Evolutionary conservation across 2,888 invertebrate species (phyloP).

Genomic region (Caenorhabditis sp.): DNA sequence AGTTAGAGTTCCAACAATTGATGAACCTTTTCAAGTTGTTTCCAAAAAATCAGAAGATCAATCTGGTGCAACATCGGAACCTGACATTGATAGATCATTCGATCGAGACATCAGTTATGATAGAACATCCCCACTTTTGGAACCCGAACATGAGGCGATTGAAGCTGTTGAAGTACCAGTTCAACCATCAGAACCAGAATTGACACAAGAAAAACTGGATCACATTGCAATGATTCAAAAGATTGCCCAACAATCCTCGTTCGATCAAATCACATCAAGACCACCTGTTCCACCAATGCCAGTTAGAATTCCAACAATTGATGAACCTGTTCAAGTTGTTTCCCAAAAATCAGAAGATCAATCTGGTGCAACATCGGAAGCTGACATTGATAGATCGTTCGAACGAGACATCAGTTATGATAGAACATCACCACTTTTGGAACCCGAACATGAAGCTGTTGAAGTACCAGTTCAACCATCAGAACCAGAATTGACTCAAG

Average conservation of each 20-base stretch:
- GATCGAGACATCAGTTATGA: too few species aligned
- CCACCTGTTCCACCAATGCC: constrained; percentile 9
- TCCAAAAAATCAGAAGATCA: too few species aligned
- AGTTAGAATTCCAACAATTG: constrained; percentile 9
- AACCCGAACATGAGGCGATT: too few species aligned
- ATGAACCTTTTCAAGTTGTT: too few species aligned
- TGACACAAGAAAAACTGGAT: constrained; percentile 43
- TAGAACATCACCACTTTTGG: background rate
- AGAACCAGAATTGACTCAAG: constrained; percentile 22
- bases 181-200: background rate
- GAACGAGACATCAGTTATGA: constrained; percentile 9
- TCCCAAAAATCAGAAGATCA: constrained; percentile 6
- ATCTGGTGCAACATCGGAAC: too few species aligned
- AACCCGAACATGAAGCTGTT: constrained; percentile 6
- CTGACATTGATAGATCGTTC: constrained; percentile 14
- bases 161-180: too few species aligned
- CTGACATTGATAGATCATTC: too few species aligned
- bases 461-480: constrained; percentile 8
- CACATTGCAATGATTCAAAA: constrained; percentile 18
- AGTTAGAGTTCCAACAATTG: too few species aligned
- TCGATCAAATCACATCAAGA: background rate
- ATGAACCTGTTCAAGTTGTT: constrained; percentile 5
- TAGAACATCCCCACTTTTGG: too few species aligned
- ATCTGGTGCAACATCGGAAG: constrained; percentile 37
- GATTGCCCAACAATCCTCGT: constrained; percentile 17